phyloP scores from a whole-genome alignment of 2,797 vertebrate species.

The Acropternis orthonyx region DNA sequence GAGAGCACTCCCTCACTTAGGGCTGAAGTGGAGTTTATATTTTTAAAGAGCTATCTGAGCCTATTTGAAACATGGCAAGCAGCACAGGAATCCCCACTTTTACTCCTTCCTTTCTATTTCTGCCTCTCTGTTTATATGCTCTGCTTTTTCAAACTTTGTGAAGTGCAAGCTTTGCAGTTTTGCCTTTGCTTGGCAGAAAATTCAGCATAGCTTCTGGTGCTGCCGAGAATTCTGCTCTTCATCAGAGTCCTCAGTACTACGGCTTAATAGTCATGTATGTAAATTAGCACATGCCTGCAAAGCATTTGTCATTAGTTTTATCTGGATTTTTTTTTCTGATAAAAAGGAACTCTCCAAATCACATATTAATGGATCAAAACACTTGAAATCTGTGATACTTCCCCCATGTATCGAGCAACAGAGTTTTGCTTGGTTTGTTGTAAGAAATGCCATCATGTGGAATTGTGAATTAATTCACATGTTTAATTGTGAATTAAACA shows the following conservation, averaged over 20 bases:
- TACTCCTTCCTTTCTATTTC: not conserved
- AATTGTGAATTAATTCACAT: too few relatives aligned
- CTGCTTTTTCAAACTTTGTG: not conserved
- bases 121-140: not conserved
- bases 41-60: not conserved
- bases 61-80: not conserved
- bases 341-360: not conserved
- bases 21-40: not conserved
- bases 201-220: not conserved
- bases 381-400: not conserved
- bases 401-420: rapidly evolving
- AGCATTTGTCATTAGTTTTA: not conserved
- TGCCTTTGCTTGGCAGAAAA: not conserved
- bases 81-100: not conserved
- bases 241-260: not conserved
- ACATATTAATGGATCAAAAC: not conserved
- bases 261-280: not conserved
- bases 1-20: not conserved
- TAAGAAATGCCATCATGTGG: not conserved
- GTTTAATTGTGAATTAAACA: not conserved
- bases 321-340: not conserved
- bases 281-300: not conserved
- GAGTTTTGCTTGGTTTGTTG: not conserved
- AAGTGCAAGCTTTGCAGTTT: not conserved
- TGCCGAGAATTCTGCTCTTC: not conserved